phyloP scores from a whole-genome alignment of 2,888 invertebrate genomes.

The Ptycholaimellus sp. region DNA sequence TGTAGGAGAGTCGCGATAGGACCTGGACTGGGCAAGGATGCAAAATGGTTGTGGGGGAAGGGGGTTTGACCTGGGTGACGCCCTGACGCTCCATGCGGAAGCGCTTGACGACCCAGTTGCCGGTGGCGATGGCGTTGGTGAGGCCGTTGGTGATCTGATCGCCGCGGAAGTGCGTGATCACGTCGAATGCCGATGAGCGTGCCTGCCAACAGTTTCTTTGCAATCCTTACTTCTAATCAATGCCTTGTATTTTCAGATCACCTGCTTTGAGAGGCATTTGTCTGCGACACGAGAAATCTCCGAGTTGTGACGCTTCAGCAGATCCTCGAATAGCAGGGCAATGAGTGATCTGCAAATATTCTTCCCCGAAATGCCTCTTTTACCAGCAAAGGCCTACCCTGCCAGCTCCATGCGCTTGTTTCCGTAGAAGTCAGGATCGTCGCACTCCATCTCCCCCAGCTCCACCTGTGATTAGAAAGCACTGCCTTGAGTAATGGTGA shows the following conservation, averaged over 20 bases:
- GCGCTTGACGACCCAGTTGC: constrained; percentile 91
- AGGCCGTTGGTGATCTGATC: constrained; percentile 79
- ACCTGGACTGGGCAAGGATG: no score
- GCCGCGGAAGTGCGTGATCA: constrained; percentile 72
- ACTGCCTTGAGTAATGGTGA: background rate
- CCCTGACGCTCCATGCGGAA: constrained; percentile 96
- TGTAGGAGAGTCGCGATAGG: constrained; percentile 78
- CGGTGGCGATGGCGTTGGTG: constrained; percentile 73
- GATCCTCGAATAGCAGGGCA: constrained; percentile 87
- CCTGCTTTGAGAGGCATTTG: no score
- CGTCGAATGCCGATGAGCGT: constrained; percentile 78
- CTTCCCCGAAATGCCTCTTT: no score
- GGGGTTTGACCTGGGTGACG: constrained; percentile 57
- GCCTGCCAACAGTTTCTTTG: constrained; percentile 29
- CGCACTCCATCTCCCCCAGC: constrained; percentile 34
- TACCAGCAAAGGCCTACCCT: no score
- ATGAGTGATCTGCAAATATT: constrained; percentile 47
- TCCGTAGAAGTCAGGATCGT: constrained; percentile 94
- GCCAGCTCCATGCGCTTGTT: constrained; percentile 91
- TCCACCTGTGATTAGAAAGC: constrained; percentile 13
- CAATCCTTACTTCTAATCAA: background rate
- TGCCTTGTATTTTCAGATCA: no score
- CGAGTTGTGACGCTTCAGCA: constrained; percentile 51
- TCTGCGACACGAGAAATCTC: no score
- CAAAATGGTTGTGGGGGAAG: no score